Evolutionary conservation across 1,140 invertebrate genomes (phyloP).

Genomic region (Adelges cooleyi): DNA sequence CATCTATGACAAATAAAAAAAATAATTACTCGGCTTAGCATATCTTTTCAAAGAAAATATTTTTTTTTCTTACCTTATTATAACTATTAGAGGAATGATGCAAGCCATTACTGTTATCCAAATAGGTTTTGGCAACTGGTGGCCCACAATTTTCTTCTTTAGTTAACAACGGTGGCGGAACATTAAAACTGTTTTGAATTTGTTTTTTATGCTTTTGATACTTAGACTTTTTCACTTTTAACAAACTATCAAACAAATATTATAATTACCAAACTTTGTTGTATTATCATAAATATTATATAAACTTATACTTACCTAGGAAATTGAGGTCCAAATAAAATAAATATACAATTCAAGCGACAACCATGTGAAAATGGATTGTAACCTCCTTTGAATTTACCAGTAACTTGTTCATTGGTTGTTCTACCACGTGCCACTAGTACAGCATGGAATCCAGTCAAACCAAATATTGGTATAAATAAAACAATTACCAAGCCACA

Average conservation of each 20-base stretch:
- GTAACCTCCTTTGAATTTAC: conserved; percentile 93
- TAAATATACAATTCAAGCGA: conserved; percentile 86
- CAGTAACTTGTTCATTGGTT: conserved; percentile 99
- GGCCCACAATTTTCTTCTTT: conserved; percentile 20
- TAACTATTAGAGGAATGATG: conserved; percentile 76
- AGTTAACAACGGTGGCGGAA: conserved; percentile 6
- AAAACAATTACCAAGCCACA: conserved; percentile 46
- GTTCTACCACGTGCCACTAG: conserved; percentile 93
- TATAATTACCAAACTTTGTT: background rate
- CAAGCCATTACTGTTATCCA: conserved; percentile 87
- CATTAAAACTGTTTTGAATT: conserved; percentile 24
- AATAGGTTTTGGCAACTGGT: conserved; percentile 77
- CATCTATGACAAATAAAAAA: conserved; percentile 51
- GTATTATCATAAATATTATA: background rate
- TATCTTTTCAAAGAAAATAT: background rate
- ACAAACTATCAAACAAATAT: conserved; percentile 33
- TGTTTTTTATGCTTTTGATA: conserved; percentile 28
- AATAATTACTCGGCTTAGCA: background rate
- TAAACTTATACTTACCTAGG: conserved; percentile 59
- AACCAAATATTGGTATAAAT: conserved; percentile 91
- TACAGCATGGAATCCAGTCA: conserved; percentile 96
- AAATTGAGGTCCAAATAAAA: conserved; percentile 90
- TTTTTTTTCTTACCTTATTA: conserved; percentile 80
- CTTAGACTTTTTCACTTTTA: conserved; percentile 32
- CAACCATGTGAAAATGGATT: conserved; percentile 94